These are phyloP conservation scores for Hyphantria cunea DNA, from an alignment of 1,140 invertebrate genomes.

Conservation along the genomic window DNA sequence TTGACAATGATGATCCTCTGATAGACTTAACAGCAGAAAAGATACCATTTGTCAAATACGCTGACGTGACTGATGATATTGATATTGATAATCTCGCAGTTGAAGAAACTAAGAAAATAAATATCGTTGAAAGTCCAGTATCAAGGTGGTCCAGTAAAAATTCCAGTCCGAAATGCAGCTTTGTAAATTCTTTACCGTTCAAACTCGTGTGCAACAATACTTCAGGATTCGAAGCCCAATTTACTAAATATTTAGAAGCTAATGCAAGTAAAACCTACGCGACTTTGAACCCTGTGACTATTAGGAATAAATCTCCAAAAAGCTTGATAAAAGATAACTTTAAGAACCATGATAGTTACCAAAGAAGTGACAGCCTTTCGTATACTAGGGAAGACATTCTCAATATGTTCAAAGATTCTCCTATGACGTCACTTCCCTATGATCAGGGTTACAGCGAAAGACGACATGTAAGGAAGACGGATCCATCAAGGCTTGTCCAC, in stretches of 20 bases:
- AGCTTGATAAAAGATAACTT: slow-evolving; percentile 53
- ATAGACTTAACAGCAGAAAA: slow-evolving; percentile 62
- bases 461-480: slow-evolving; percentile 65
- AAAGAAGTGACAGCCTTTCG: slow-evolving; percentile 44
- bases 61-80: slow-evolving; percentile 40
- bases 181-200: slow-evolving; percentile 63
- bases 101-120: slow-evolving; percentile 52
- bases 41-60: slow-evolving; percentile 68
- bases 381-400: slow-evolving; percentile 68
- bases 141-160: slow-evolving; percentile 43
- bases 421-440: slow-evolving; percentile 57
- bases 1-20: slow-evolving; percentile 68
- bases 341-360: slow-evolving; percentile 50
- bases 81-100: slow-evolving; percentile 29
- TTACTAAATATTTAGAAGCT: slow-evolving; percentile 62
- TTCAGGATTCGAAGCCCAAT: slow-evolving; percentile 65
- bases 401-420: slow-evolving; percentile 75
- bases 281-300: slow-evolving; percentile 42
- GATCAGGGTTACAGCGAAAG: slow-evolving; percentile 57
- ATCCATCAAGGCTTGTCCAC: slow-evolving; percentile 57
- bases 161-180: slow-evolving; percentile 55
- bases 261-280: slow-evolving; percentile 50
- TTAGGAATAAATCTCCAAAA: slow-evolving; percentile 52
- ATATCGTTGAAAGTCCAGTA: slow-evolving; percentile 63
- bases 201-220: slow-evolving; percentile 64